Percentiles rank a stretch among this genome's conserved stretches.
phyloP scores from a whole-genome alignment of 2,797 vertebrate genomes.

The Callimico goeldii region DNA sequence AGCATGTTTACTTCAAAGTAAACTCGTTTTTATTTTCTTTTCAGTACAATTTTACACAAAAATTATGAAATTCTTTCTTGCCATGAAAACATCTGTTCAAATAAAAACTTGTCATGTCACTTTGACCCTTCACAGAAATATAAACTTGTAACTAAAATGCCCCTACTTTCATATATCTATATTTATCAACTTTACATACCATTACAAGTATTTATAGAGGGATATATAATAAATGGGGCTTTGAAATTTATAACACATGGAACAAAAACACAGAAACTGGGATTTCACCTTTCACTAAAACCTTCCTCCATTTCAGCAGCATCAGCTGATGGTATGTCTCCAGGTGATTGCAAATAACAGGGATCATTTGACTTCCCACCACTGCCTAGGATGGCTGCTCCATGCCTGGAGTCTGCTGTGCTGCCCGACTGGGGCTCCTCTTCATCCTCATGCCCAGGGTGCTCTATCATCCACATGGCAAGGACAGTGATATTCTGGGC shows the following conservation, averaged over 20 bases:
- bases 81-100: background rate
- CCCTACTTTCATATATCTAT: background rate
- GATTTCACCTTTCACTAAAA: slow-evolving; percentile 93
- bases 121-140: slow-evolving; percentile 33
- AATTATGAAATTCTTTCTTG: slow-evolving; percentile 27
- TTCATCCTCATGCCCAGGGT: slow-evolving; percentile 93
- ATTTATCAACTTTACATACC: background rate
- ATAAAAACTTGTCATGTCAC: background rate
- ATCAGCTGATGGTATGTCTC: slow-evolving; percentile 93
- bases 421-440: slow-evolving; percentile 89
- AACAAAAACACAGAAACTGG: background rate
- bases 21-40: slow-evolving; percentile 37
- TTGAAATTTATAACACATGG: background rate
- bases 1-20: slow-evolving; percentile 14
- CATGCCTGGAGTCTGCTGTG: slow-evolving; percentile 85
- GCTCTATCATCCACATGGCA: slow-evolving; percentile 99
- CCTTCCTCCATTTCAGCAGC: slow-evolving; percentile 94
- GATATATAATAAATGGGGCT: background rate
- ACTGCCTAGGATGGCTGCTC: slow-evolving; percentile 83
- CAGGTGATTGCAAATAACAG: slow-evolving; percentile 91
- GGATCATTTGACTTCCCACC: slow-evolving; percentile 92
- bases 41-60: slow-evolving; percentile 34
- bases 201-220: slow-evolving; percentile 10
- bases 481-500: slow-evolving; percentile 98
- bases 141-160: slow-evolving; percentile 20